Percentiles rank a stretch among this genome's conserved stretches.
Evolutionary conservation across 2,113 vertebrate genomes (phyloP).

Genomic region (Hyla sarda): DNA sequence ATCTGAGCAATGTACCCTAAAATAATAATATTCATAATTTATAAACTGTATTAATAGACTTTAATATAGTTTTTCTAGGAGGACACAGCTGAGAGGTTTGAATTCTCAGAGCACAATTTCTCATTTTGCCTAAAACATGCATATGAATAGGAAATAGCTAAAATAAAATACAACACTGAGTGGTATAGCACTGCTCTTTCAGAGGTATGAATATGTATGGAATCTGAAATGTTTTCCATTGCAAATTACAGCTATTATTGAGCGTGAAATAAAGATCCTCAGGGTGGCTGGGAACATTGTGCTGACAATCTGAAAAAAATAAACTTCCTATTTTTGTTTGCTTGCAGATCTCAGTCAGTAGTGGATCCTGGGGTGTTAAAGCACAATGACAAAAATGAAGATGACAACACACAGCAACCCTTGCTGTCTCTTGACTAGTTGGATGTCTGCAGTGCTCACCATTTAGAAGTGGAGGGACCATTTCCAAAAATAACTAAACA

Average conservation of each 20-base stretch:
- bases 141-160: conserved; percentile 4
- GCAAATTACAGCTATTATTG: conserved; percentile 24
- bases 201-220: conserved; percentile 18
- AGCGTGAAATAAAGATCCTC: conserved; percentile 23
- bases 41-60: not conserved
- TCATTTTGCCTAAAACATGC: conserved; percentile 41
- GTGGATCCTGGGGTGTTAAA: conserved; percentile 95
- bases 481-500: conserved; percentile 69
- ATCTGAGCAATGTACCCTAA: not conserved
- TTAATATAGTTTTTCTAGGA: not conserved
- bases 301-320: conserved; percentile 15
- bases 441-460: conserved; percentile 57
- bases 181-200: not conserved
- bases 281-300: not conserved
- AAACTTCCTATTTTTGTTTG: conserved; percentile 23
- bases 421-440: conserved; percentile 94
- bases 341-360: conserved; percentile 91
- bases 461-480: conserved; percentile 64
- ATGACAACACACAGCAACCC: conserved; percentile 94
- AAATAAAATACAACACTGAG: not conserved
- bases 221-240: conserved; percentile 37
- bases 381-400: conserved; percentile 89
- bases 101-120: conserved; percentile 15
- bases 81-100: not conserved
- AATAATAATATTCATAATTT: not conserved